Percentiles rank a stretch among this genome's conserved stretches.
Evolutionary conservation across 2,888 invertebrate species (phyloP).

Genomic region (Dicroscelio sp.): DNA sequence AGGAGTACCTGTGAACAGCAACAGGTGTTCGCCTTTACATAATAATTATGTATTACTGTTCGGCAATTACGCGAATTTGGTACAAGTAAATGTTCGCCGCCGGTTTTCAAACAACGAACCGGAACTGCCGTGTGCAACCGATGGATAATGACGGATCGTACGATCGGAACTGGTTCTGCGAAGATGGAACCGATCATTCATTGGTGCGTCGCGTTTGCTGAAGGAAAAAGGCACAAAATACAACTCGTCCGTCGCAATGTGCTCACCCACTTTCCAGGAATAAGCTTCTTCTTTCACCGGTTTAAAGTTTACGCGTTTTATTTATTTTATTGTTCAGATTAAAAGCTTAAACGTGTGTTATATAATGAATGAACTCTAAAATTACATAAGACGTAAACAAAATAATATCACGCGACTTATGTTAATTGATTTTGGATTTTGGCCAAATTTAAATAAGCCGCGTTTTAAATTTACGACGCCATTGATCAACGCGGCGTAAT

Average conservation of each 20-base stretch:
- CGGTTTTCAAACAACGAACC: conserved; percentile 54
- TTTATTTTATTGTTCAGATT: conserved; percentile 20
- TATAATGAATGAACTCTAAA: too few relatives aligned
- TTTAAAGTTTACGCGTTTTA: conserved; percentile 12
- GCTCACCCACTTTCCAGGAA: conserved; percentile 73
- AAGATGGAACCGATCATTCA: conserved; percentile 57
- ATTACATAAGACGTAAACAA: conserved; percentile 28
- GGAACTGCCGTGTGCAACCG: conserved; percentile 52
- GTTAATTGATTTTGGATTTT: conserved; percentile 3
- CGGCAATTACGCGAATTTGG: conserved; percentile 64
- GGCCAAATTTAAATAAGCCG: neutral
- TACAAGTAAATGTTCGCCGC: conserved; percentile 37
- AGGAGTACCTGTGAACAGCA: conserved; percentile 20
- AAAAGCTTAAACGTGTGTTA: conserved; percentile 26
- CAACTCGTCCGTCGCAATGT: conserved; percentile 38
- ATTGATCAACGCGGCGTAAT: neutral
- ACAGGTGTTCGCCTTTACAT: conserved; percentile 61
- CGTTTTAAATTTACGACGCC: neutral
- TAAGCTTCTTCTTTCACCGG: conserved; percentile 49
- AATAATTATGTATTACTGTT: conserved; percentile 59
- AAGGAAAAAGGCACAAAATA: conserved; percentile 59
- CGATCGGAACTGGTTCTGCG: conserved; percentile 70
- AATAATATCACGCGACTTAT: neutral
- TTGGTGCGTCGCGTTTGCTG: conserved; percentile 23
- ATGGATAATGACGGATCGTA: conserved; percentile 54